Base-by-base conservation (phyloP, 1,140 invertebrate genomes). In the Chionoecetes opilio region DNA sequence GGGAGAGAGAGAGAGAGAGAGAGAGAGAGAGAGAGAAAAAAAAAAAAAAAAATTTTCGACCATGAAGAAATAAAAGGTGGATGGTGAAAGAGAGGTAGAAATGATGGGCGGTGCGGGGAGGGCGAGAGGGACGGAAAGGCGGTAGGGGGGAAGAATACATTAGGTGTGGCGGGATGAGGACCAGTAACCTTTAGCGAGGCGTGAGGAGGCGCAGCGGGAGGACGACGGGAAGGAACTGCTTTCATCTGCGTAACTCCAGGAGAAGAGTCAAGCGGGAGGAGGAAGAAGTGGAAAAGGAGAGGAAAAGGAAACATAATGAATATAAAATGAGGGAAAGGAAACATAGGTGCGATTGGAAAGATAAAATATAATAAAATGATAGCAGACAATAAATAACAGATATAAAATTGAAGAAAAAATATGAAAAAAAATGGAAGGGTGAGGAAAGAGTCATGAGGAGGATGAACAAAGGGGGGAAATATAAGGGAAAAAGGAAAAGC, bases 151-250 rank as follows among this genome's bases (percentile, higher is more conserved):
- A 75, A n/a, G 63, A 26, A 11, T n/a, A 75, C 63, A 75, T n/a
- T 26, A 75, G 63, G 63, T 75, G 63, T 75, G 63, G 63, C 63
- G n/a, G 63, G 11, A 21, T 17, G 63, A 75, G 63, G 63, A 75
- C 63, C n/a, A 75, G 63, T 75, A 75, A 75, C 63, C 63, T 75
- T 75, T 75, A 75, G 63, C 21, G 63, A 75, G 63, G 26, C 63
- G 63, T 75, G 63, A 75, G 63, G 63, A 75, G 63, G 63, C 63
- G 63, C 63, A 75, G 63, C 63, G 63, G 63, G 63, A 75, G 63
- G 63, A 75, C 21, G 63, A 75, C 1, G 63, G 21, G 63, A 21
- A n/a, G 63, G 63, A 75, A 75, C 2, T 75, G 63, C 63, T 75
- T 75, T 75, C 63, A 75, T 75, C 21, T 75, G 63, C 63, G 63